Conservation (phyloP, 2,888 invertebrate species). For the Torymus tubicola region DNA sequence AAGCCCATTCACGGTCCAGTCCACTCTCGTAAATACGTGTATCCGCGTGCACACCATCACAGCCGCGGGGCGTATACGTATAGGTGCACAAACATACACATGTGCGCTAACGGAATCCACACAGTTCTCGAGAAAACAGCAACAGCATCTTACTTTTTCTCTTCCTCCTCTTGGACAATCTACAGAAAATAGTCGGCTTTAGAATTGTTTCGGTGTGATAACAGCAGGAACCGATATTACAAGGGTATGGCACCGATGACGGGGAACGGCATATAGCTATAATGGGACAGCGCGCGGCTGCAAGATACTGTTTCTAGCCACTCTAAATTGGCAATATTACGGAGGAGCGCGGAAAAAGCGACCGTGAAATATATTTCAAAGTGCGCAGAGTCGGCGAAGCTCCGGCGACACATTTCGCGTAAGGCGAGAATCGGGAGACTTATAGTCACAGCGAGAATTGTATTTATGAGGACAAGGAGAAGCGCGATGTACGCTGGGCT, state of each 20-base stretch:
- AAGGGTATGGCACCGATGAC: neutral
- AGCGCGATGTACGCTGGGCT: neutral
- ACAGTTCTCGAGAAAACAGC: too few relatives aligned
- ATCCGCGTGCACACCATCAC: too few relatives aligned
- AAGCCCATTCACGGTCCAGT: conserved; percentile 16
- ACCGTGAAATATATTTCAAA: conserved; percentile 18
- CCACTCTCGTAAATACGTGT: neutral
- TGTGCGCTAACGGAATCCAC: too few relatives aligned
- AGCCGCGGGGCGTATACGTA: neutral
- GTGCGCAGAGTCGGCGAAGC: too few relatives aligned
- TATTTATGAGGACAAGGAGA: neutral
- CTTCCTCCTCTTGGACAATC: too few relatives aligned
- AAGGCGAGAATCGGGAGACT: too few relatives aligned
- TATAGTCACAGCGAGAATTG: neutral
- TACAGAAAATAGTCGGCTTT: too few relatives aligned
- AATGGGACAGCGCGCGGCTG: neutral
- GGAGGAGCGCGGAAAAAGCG: neutral
- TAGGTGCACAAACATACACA: too few relatives aligned
- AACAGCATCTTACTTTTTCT: too few relatives aligned
- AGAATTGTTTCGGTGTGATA: conserved; percentile 6
- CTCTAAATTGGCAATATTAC: conserved; percentile 41
- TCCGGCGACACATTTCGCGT: neutral
- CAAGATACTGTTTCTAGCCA: conserved; percentile 32
- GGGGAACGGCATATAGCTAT: conserved; percentile 1
- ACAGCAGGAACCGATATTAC: conserved; percentile 20